phyloP scores from a whole-genome alignment of 2,797 vertebrate genomes.

The Enteromius mattozi region DNA sequence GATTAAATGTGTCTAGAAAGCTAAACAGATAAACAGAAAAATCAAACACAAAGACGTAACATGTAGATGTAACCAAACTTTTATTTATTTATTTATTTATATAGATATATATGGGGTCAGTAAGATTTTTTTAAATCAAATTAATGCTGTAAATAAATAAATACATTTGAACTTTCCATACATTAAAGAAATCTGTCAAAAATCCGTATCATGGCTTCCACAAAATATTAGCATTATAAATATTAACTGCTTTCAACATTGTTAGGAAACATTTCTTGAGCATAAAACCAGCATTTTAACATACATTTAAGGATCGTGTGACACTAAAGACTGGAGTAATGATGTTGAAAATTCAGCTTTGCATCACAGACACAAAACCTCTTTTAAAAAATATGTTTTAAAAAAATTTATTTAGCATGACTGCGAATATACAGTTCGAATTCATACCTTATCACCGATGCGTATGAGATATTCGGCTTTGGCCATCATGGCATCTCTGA shows the following conservation, averaged over 20 bases:
- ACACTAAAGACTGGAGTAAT: background rate
- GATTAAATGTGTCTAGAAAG: background rate
- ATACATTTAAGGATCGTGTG: background rate
- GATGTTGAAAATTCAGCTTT: background rate
- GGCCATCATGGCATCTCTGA: constrained; percentile 97
- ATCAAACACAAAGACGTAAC: background rate
- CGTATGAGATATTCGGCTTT: constrained; percentile 95
- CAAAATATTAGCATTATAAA: no score
- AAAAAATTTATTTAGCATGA: background rate
- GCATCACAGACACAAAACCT: background rate
- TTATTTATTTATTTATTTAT: no score
- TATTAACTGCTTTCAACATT: background rate
- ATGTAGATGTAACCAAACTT: background rate
- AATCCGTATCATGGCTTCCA: no score
- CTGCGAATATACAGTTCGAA: no score
- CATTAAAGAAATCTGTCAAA: no score
- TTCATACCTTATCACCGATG: constrained; percentile 92
- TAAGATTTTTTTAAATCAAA: background rate
- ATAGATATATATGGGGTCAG: no score
- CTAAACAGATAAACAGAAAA: background rate
- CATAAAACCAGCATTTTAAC: background rate
- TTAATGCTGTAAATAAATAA: background rate
- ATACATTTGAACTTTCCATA: background rate
- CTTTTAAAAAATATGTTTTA: no score
- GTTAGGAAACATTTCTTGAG: background rate